Percentiles rank a stretch among this genome's conserved stretches.
These are phyloP conservation scores for Apocrypta bakeri DNA, from an alignment of 1,140 invertebrate genomes.

Conservation along the genomic window DNA sequence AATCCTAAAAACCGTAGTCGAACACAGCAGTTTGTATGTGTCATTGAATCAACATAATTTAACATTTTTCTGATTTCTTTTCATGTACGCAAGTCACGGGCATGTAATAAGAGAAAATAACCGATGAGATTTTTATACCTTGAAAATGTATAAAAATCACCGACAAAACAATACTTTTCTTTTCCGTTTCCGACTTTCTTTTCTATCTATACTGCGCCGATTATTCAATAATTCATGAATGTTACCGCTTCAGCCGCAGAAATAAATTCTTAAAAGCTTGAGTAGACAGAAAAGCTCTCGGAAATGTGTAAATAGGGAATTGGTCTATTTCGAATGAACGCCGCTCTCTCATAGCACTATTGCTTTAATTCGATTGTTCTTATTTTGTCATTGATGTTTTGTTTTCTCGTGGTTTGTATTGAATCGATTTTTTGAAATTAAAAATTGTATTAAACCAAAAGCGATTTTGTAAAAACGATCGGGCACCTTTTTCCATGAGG, in stretches of 20 bases:
- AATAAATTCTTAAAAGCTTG: background rate
- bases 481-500: background rate
- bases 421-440: too few species aligned
- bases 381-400: too few species aligned
- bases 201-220: background rate
- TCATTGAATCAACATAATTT: background rate
- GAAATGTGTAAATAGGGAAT: background rate
- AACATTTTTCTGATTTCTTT: background rate
- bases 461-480: background rate
- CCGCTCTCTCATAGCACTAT: background rate
- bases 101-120: too few species aligned
- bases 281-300: background rate
- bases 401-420: too few species aligned
- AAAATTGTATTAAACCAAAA: background rate
- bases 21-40: background rate
- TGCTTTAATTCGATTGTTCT: background rate
- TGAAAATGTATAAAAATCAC: background rate
- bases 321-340: background rate
- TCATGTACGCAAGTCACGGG: background rate
- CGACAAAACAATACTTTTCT: background rate
- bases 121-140: background rate
- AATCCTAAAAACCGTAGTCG: background rate
- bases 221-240: constrained; percentile 17
- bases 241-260: background rate
- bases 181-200: background rate